Percentiles rank a stretch among this genome's conserved stretches.
These are phyloP conservation scores for Didymodactylos carnosus DNA, from an alignment of 2,888 invertebrate genomes.

Conservation along the genomic window DNA sequence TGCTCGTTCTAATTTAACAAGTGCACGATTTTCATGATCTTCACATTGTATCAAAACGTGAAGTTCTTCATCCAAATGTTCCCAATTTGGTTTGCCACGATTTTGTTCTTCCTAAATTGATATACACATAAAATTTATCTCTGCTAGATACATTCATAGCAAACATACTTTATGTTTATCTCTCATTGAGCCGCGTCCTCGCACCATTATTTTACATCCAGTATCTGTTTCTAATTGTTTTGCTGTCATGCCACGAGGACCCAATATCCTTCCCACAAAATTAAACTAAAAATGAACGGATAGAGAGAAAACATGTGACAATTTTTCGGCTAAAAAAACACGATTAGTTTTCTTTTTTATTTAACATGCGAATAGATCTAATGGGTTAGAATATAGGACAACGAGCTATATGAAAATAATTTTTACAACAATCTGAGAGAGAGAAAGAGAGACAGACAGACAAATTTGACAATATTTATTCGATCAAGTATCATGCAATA, in stretches of 20 bases:
- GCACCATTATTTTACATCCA: conserved; percentile 99
- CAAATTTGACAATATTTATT: no score
- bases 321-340: no score
- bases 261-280: conserved; percentile 97
- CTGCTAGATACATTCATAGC: background rate
- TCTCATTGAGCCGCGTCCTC: conserved; percentile 97
- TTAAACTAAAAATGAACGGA: conserved; percentile 50
- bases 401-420: no score
- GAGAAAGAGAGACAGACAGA: no score
- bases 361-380: no score
- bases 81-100: conserved; percentile 99
- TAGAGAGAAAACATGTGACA: background rate
- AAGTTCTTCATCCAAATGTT: conserved; percentile 90
- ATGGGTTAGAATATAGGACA: no score
- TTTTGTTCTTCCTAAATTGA: conserved; percentile 70
- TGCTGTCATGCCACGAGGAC: conserved; percentile 97
- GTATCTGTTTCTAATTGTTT: conserved; percentile 99
- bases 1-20: conserved; percentile 76
- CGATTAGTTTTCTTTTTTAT: no score
- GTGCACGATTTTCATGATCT: conserved; percentile 87
- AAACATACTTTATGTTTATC: conserved; percentile 74
- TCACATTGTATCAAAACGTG: conserved; percentile 96
- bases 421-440: no score
- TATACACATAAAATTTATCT: background rate
- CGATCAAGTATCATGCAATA: no score